phyloP scores from a whole-genome alignment of 2,888 invertebrate genomes.

The Chrysolina haemoptera region DNA sequence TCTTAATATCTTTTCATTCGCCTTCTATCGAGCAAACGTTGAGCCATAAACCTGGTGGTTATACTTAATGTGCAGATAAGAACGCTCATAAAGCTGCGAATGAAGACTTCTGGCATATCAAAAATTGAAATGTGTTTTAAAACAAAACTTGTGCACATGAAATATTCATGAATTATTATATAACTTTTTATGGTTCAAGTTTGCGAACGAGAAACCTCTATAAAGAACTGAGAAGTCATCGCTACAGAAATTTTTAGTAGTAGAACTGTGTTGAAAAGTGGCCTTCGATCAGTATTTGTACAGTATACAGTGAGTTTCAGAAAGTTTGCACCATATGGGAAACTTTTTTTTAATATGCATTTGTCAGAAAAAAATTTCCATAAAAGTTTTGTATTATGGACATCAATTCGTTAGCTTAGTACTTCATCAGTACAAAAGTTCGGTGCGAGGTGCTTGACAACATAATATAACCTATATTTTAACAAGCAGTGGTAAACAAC shows the following conservation, averaged over 20 bases:
- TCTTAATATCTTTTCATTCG: not conserved
- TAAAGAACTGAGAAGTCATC: not conserved
- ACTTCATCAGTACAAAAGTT: too few relatives aligned
- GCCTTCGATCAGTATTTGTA: not conserved
- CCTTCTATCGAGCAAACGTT: not conserved
- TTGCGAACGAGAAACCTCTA: not conserved
- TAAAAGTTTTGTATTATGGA: too few relatives aligned
- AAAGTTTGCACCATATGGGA: too few relatives aligned
- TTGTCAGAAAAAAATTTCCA: too few relatives aligned
- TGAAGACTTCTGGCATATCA: not conserved
- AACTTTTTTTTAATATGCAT: too few relatives aligned
- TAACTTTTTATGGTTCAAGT: not conserved
- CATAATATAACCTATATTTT: too few relatives aligned
- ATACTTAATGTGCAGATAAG: not conserved
- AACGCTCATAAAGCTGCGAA: not conserved
- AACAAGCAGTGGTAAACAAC: too few relatives aligned
- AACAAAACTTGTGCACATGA: constrained; percentile 4
- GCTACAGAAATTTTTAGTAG: not conserved
- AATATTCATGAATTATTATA: constrained; percentile 9
- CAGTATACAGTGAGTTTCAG: too few relatives aligned
- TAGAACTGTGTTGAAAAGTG: not conserved
- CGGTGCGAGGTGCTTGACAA: too few relatives aligned
- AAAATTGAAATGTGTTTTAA: constrained; percentile 1
- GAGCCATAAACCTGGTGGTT: not conserved
- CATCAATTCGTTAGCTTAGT: too few relatives aligned